A percentile compares a stretch with the other conserved stretches of the same genome.
These are phyloP conservation scores for Arnoldichthys spilopterus DNA, from an alignment of 2,797 vertebrate genomes.

Conservation along the genomic window DNA sequence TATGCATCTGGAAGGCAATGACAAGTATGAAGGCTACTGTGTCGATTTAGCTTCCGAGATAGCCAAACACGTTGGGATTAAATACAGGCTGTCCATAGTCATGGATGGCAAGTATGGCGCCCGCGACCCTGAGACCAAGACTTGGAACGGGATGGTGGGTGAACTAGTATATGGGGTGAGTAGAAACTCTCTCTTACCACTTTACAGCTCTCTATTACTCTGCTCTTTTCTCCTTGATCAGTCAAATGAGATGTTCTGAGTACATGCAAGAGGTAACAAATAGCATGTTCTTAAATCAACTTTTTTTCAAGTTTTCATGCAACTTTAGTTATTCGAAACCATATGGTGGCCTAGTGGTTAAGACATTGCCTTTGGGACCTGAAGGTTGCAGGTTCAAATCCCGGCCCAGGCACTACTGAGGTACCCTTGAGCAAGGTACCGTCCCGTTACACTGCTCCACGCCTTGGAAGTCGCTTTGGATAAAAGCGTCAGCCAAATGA, in stretches of 20 bases:
- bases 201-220: constrained; percentile 57
- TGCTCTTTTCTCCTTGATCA: neutral
- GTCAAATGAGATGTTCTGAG: neutral
- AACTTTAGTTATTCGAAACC: no score
- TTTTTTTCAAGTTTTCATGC: no score
- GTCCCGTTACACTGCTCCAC: no score
- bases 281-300: no score
- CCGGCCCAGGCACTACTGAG: no score
- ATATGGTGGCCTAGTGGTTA: no score
- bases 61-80: constrained; percentile 99
- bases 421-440: no score
- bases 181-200: constrained; percentile 74
- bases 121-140: constrained; percentile 98
- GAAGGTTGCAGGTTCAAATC: no score
- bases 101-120: constrained; percentile 98
- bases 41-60: constrained; percentile 99
- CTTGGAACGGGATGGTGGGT: constrained; percentile 99
- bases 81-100: constrained; percentile 99
- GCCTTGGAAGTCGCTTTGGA: no score
- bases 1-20: constrained; percentile 98
- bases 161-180: constrained; percentile 99
- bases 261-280: neutral
- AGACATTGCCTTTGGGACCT: no score
- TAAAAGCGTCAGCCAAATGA: no score
- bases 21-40: constrained; percentile 99